Evolutionary conservation across 2,797 vertebrate species (phyloP).

Genomic region (Poliocrania exsul): DNA sequence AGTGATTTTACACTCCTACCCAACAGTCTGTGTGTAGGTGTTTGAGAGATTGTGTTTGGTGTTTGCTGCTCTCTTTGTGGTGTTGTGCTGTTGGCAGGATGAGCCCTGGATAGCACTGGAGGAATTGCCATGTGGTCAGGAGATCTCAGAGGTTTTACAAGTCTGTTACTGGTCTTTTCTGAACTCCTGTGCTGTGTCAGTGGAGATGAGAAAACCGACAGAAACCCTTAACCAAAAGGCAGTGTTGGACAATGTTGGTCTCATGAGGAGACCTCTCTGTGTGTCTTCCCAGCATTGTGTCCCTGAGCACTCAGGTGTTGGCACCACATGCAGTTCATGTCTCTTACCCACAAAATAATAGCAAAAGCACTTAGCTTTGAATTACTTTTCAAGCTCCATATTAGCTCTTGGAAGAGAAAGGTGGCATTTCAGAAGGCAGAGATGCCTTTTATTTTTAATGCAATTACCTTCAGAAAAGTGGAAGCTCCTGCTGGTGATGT

Average conservation of each 20-base stretch:
- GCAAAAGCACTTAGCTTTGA: not conserved
- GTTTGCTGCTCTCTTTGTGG: not conserved
- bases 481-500: not conserved
- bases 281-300: not conserved
- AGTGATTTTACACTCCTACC: not conserved
- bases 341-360: not conserved
- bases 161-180: not conserved
- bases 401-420: not conserved
- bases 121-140: not conserved
- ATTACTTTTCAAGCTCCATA: not conserved
- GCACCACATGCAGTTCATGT: rapidly evolving
- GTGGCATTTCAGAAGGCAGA: not conserved
- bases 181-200: rapidly evolving
- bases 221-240: not conserved
- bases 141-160: not conserved
- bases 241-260: not conserved
- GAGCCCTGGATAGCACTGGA: not conserved
- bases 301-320: not conserved
- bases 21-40: not conserved
- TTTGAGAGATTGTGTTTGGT: not conserved
- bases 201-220: not conserved
- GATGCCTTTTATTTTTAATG: not conserved
- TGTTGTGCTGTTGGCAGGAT: not conserved
- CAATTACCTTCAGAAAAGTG: not conserved
- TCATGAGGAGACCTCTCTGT: not conserved